Base-by-base conservation (phyloP, 1,140 invertebrate genomes). In the Hylyphantes graminicola region DNA sequence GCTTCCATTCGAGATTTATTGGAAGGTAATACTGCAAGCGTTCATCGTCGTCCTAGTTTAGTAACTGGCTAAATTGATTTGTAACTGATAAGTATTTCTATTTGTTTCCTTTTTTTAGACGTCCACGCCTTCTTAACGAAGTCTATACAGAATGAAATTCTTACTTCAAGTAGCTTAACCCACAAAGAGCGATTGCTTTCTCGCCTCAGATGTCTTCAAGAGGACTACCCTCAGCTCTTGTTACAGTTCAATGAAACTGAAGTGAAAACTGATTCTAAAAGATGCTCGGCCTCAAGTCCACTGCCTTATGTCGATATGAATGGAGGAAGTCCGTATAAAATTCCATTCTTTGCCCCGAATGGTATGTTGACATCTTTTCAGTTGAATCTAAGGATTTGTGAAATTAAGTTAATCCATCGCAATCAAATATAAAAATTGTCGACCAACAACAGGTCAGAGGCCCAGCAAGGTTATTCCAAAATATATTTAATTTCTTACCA, bases 231-330 rank as follows among this genome's bases (percentile, higher is more conserved):
- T 35, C 50, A 77, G n/a, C 61, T 84, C 19, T 61, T 75, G 7
- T 59, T 75, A 12, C 21, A 67, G 0, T 53, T 70, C 13, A n/a
- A 19, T 19, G 21, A 50, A n/a, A 50, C 11, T 6, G 55, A 67
- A 35, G 10, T 7, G 13, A 67, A 75, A 57, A 11, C 13, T 50
- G 48, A 54, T 50, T 63, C 64, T 10, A 51, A 17, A 35, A 17
- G 17, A 51, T 53, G 17, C 12, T 73, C 51, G 17, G 21, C 83
- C 7, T 11, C 83, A 4, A 78, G 74, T 73, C 75, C 83, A 54
- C 19, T 76, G 13, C 83, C 83, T 54, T 85, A 85, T 78, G 75
- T 85, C 15, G 83, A 85, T 78, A 85, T 85, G 83, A 75, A 85
- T 72, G 73, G 73, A 13, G 73, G 65, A 10, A 84, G 72, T 35